Evolutionary conservation across 2,113 vertebrate genomes (phyloP).

Genomic region (Rafetus swinhoei): DNA sequence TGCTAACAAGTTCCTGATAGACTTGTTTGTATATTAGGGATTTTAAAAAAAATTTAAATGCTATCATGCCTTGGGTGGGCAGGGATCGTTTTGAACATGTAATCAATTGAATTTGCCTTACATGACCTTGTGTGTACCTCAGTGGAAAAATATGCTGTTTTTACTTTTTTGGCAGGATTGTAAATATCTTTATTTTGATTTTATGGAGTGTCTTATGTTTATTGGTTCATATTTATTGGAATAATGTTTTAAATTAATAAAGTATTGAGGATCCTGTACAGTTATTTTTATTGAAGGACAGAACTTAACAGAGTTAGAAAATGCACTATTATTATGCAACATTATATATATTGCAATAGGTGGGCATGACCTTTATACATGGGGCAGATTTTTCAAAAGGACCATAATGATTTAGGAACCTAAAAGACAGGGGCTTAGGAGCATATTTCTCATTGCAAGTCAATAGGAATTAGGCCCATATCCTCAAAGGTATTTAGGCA

Average conservation of each 20-base stretch:
- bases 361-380: accelerated
- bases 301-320: not conserved
- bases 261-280: constrained; percentile 63
- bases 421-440: not conserved
- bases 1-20: constrained; percentile 28
- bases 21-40: constrained; percentile 53
- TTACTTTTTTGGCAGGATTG: constrained; percentile 68
- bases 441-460: not conserved
- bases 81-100: constrained; percentile 36
- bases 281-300: constrained; percentile 56
- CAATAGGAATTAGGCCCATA: not conserved
- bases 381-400: not conserved
- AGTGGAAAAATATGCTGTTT: constrained; percentile 45
- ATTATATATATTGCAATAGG: not conserved
- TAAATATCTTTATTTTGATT: constrained; percentile 74
- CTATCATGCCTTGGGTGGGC: constrained; percentile 41
- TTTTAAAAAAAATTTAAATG: not conserved
- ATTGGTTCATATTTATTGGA: constrained; percentile 85
- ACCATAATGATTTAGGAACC: not conserved
- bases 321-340: accelerated
- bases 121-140: constrained; percentile 62
- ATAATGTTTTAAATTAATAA: constrained; percentile 86
- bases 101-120: constrained; percentile 67
- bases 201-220: constrained; percentile 78
- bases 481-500: not conserved